Conservation (phyloP, 2,888 invertebrate genomes). For the Agrochola lychnidis region DNA sequence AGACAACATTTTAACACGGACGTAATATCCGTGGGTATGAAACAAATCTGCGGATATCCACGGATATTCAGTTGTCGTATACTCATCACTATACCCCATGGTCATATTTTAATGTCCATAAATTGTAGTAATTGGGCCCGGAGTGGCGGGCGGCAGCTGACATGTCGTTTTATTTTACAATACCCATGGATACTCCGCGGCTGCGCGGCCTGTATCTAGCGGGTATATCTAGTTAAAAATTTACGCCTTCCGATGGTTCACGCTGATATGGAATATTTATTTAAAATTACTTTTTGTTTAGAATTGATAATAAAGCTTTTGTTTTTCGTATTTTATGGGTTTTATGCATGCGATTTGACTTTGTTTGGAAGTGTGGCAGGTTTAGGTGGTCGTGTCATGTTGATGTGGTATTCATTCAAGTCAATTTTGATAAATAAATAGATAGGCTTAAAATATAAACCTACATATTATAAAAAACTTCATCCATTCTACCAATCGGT, state of each 20-base stretch:
- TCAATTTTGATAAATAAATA: background rate
- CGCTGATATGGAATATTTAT: constrained; percentile 50
- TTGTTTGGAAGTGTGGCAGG: constrained; percentile 5
- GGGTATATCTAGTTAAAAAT: constrained; percentile 46
- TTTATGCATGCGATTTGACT: constrained; percentile 16
- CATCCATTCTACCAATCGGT: too few species aligned
- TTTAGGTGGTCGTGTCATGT: background rate
- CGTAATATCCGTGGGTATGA: background rate
- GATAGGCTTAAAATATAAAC: background rate
- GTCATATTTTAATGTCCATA: constrained; percentile 69
- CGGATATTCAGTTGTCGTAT: constrained; percentile 18
- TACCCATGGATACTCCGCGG: constrained; percentile 15
- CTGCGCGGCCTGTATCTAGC: background rate
- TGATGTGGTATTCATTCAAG: background rate
- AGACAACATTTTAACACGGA: constrained; percentile 5
- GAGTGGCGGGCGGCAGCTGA: constrained; percentile 52
- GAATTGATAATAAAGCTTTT: constrained; percentile 28
- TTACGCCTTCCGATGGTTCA: constrained; percentile 41
- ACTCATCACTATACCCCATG: constrained; percentile 55
- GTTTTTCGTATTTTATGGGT: constrained; percentile 37
- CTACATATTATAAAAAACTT: too few species aligned
- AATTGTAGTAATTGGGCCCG: constrained; percentile 66
- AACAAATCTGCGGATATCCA: constrained; percentile 8
- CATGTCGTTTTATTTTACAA: constrained; percentile 59
- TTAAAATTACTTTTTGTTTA: constrained; percentile 50